Evolutionary conservation across 2,888 invertebrate species (phyloP).

Genomic region (Trisateles emortualis): DNA sequence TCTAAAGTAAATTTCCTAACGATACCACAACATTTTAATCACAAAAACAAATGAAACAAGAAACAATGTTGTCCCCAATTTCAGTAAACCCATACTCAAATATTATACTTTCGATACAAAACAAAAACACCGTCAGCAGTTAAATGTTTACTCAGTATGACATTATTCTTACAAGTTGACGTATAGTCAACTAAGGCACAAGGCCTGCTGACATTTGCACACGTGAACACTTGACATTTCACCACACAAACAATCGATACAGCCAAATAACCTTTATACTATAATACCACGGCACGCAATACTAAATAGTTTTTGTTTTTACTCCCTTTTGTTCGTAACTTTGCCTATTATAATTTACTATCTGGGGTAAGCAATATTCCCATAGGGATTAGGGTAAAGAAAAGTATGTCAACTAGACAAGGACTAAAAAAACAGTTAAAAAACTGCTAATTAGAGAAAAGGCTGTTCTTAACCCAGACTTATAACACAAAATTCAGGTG

Average conservation of each 20-base stretch:
- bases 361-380: background rate
- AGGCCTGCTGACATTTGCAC: conserved; percentile 70
- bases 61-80: background rate
- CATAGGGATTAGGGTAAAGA: too few relatives aligned
- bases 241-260: conserved; percentile 60
- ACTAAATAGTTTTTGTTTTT: background rate
- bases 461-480: too few relatives aligned
- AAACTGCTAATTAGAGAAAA: too few relatives aligned
- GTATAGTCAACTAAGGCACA: conserved; percentile 10
- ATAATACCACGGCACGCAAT: conserved; percentile 41
- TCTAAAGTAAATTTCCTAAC: background rate
- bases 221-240: conserved; percentile 76
- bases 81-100: background rate
- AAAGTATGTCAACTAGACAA: too few relatives aligned
- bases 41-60: background rate
- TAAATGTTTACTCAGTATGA: conserved; percentile 33
- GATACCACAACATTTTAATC: background rate
- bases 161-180: conserved; percentile 39
- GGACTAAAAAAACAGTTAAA: too few relatives aligned
- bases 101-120: background rate
- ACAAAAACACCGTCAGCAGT: conserved; percentile 9
- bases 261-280: conserved; percentile 72
- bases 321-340: background rate
- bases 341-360: background rate
- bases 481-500: too few relatives aligned